Conservation (phyloP, 2,797 vertebrate species). For the Rhinichthys osculus region DNA sequence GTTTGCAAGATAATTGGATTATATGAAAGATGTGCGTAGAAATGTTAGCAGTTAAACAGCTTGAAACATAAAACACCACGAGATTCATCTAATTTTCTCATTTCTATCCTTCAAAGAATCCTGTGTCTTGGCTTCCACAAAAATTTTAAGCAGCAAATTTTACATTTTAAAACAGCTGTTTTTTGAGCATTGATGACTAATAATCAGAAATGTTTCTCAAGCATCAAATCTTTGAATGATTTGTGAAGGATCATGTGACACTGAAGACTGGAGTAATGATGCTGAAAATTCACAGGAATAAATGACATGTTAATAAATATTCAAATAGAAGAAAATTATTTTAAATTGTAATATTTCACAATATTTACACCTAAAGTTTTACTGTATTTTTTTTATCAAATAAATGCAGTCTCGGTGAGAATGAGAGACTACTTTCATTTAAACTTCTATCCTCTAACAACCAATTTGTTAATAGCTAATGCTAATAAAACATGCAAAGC, state of each 20-base stretch:
- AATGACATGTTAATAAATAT: too few species aligned
- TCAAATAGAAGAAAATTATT: too few species aligned
- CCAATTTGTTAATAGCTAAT: too few species aligned
- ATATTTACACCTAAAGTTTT: too few species aligned
- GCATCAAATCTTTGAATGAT: not conserved
- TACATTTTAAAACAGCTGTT: not conserved
- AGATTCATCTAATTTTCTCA: not conserved
- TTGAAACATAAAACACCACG: not conserved
- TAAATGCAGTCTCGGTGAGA: not conserved
- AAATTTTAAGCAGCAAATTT: not conserved
- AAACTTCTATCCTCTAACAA: not conserved
- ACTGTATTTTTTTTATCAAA: not conserved
- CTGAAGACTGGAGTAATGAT: too few species aligned
- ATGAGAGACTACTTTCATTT: not conserved
- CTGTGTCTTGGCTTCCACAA: not conserved
- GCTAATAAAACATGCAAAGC: too few species aligned
- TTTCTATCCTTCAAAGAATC: not conserved
- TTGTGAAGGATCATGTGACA: too few species aligned
- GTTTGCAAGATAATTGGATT: not conserved
- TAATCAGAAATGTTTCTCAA: not conserved
- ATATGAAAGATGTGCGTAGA: not conserved
- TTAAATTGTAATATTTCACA: too few species aligned
- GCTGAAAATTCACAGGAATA: too few species aligned
- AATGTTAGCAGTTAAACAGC: not conserved
- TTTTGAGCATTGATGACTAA: not conserved